These are phyloP conservation scores for Leistus spinibarbis DNA, from an alignment of 2,888 invertebrate species.

Conservation along the genomic window DNA sequence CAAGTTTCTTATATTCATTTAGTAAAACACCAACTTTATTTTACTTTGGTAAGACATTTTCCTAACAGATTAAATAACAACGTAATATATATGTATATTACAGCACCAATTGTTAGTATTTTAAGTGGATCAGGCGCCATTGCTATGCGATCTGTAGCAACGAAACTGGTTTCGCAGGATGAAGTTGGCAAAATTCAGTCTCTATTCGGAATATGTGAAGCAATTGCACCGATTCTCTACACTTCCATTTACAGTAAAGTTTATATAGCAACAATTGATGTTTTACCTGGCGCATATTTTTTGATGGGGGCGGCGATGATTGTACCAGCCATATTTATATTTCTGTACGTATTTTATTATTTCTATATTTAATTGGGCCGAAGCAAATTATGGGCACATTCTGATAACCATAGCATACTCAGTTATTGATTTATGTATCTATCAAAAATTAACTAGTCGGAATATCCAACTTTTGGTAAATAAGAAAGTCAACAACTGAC, in stretches of 20 bases:
- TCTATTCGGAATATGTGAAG: constrained; percentile 66
- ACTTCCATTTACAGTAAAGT: constrained; percentile 63
- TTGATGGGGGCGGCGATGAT: constrained; percentile 61
- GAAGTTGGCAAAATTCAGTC: constrained; percentile 59
- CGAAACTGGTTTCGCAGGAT: constrained; percentile 54
- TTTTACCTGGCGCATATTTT: constrained; percentile 64
- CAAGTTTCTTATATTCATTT: constrained; percentile 54
- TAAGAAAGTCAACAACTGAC: no score
- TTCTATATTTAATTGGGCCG: no score
- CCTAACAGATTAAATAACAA: not conserved
- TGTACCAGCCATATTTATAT: constrained; percentile 59
- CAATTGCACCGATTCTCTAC: constrained; percentile 62
- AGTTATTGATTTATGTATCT: no score
- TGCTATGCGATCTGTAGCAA: constrained; percentile 53
- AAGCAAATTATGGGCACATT: no score
- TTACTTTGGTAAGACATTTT: constrained; percentile 52
- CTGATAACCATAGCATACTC: no score
- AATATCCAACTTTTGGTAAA: no score
- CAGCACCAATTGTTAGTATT: constrained; percentile 49
- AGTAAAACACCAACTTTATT: constrained; percentile 50
- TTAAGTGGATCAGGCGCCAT: constrained; percentile 52
- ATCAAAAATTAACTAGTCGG: no score
- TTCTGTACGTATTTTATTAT: constrained; percentile 56
- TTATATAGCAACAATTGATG: constrained; percentile 60
- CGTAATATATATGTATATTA: constrained; percentile 6